Conservation (phyloP, 2,113 vertebrate species). For the Coracopsis vasa region DNA sequence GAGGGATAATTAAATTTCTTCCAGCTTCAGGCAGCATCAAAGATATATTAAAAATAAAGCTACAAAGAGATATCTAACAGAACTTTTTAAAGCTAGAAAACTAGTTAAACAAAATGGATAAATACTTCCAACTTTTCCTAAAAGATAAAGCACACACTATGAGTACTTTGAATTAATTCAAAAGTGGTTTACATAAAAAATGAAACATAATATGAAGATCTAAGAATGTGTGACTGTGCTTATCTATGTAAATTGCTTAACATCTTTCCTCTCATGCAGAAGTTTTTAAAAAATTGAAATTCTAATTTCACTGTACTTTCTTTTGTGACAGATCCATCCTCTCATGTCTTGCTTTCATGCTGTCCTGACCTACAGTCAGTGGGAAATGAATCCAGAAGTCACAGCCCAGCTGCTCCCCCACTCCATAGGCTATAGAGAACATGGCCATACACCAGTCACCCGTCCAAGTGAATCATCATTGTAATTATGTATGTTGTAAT, state of each 20-base stretch:
- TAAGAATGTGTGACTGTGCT: constrained; percentile 25
- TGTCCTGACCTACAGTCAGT: background rate
- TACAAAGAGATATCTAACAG: constrained; percentile 6
- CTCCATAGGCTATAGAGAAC: background rate
- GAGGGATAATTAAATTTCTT: constrained; percentile 17
- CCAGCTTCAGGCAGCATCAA: constrained; percentile 22
- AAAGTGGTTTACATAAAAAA: constrained; percentile 44
- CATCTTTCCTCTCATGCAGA: background rate
- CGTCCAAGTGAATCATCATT: background rate
- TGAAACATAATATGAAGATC: constrained; percentile 22
- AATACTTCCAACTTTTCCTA: constrained; percentile 46
- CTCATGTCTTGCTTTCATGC: background rate
- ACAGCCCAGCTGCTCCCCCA: background rate
- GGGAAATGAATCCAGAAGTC: background rate
- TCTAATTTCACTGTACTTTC: background rate
- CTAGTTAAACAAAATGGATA: constrained; percentile 43
- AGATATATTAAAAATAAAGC: constrained; percentile 32
- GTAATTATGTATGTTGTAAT: background rate
- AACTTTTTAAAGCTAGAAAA: constrained; percentile 27
- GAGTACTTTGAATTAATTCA: constrained; percentile 40
- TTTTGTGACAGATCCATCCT: background rate
- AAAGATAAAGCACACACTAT: constrained; percentile 18
- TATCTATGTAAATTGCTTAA: constrained; percentile 51
- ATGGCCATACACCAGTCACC: background rate
- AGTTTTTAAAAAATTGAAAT: background rate